Percentiles rank a stretch among this genome's conserved stretches.
These are phyloP conservation scores for Vandiemenella viatica DNA, from an alignment of 2,888 invertebrate species.

Conservation along the genomic window DNA sequence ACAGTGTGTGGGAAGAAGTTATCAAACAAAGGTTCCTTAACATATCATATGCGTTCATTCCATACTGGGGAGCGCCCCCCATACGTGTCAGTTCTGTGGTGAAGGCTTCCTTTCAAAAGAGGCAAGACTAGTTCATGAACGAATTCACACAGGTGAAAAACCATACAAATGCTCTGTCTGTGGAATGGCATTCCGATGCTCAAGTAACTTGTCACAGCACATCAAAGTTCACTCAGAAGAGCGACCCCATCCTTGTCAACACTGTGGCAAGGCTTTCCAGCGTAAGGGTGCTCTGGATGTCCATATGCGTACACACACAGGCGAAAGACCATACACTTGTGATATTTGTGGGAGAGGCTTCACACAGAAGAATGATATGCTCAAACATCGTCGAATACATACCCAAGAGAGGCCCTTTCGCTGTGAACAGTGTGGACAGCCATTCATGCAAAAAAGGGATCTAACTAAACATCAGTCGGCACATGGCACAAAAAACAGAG, in stretches of 20 bases:
- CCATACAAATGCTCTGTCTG: conserved; percentile 25
- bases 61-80: conserved; percentile 30
- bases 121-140: conserved; percentile 28
- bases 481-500: not conserved
- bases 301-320: conserved; percentile 25
- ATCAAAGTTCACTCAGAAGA: conserved; percentile 18
- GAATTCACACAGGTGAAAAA: conserved; percentile 27
- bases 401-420: conserved; percentile 2
- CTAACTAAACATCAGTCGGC: conserved; percentile 4
- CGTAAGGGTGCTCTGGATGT: conserved; percentile 22
- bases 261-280: conserved; percentile 22
- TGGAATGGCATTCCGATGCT: conserved; percentile 24
- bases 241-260: conserved; percentile 19
- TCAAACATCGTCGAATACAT: conserved; percentile 21
- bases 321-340: conserved; percentile 24
- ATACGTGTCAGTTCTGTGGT: conserved; percentile 30
- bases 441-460: conserved; percentile 5
- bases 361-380: conserved; percentile 26
- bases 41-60: conserved; percentile 28
- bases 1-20: conserved; percentile 23
- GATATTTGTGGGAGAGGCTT: conserved; percentile 22
- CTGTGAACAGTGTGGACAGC: conserved; percentile 6
- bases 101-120: conserved; percentile 29
- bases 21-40: conserved; percentile 23
- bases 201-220: conserved; percentile 25